phyloP scores from a whole-genome alignment of 2,888 invertebrate species.

The Abscondita cerata region DNA sequence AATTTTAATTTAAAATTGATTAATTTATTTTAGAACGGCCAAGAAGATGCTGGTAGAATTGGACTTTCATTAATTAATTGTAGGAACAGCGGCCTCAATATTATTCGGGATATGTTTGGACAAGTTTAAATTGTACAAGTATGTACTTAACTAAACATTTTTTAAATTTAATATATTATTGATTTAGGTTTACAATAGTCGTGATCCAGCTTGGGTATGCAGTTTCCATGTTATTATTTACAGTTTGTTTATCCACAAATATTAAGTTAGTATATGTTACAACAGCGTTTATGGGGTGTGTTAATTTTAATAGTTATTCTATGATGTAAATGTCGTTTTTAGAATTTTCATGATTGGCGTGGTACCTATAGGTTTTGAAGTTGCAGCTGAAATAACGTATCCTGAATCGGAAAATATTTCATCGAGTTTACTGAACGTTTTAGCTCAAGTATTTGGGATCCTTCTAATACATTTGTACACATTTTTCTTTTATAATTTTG shows the following conservation, averaged over 20 bases:
- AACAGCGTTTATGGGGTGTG: too few species aligned
- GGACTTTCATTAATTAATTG: slow-evolving; percentile 89
- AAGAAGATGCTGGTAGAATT: slow-evolving; percentile 84
- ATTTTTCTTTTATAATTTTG: neutral
- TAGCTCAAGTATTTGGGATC: slow-evolving; percentile 5
- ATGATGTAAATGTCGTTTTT: too few species aligned
- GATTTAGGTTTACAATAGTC: too few species aligned
- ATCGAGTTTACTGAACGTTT: neutral
- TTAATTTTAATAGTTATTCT: too few species aligned
- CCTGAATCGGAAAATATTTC: slow-evolving; percentile 3
- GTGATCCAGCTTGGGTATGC: too few species aligned
- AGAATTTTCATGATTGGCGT: neutral
- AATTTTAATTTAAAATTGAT: too few species aligned
- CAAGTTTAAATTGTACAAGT: slow-evolving; percentile 85
- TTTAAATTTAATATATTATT: too few species aligned
- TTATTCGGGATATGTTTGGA: slow-evolving; percentile 89
- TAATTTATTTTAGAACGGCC: too few species aligned
- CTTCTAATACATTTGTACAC: slow-evolving; percentile 6
- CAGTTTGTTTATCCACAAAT: too few species aligned
- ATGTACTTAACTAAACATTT: too few species aligned
- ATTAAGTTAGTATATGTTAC: too few species aligned
- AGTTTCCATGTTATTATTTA: too few species aligned
- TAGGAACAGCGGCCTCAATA: slow-evolving; percentile 91
- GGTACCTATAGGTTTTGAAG: slow-evolving; percentile 1
- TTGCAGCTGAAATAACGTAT: slow-evolving; percentile 6